Conservation (phyloP, 2,888 invertebrate genomes). For the Bursaphelenchus okinawaensis region DNA sequence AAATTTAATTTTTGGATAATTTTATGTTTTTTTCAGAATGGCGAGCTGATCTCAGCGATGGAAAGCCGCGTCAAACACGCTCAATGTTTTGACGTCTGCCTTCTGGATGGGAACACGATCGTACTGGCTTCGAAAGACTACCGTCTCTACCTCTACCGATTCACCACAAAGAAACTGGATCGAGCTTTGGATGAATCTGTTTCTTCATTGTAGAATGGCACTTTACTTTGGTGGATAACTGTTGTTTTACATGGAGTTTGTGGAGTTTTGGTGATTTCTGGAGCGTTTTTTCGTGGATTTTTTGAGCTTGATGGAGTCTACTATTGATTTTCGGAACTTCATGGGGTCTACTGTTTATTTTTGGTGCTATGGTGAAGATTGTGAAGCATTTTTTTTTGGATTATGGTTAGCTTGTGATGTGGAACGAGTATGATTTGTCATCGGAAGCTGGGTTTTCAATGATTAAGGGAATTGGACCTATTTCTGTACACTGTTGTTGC, state of each 20-base stretch:
- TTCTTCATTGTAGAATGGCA: neutral
- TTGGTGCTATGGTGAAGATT: no score
- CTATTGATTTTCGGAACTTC: neutral
- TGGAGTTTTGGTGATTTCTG: neutral
- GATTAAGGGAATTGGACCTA: no score
- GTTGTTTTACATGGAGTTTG: neutral
- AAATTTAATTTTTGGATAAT: neutral
- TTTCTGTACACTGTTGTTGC: no score
- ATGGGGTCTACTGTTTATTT: neutral
- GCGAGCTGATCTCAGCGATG: constrained; percentile 89
- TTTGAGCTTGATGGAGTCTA: neutral
- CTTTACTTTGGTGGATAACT: neutral
- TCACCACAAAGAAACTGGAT: constrained; percentile 62
- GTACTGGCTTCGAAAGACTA: constrained; percentile 98
- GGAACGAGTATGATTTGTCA: no score
- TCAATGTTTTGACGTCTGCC: constrained; percentile 96
- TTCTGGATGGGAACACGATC: constrained; percentile 97
- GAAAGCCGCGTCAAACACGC: constrained; percentile 97
- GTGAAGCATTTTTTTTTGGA: no score
- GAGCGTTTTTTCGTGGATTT: neutral
- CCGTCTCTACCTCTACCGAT: constrained; percentile 95
- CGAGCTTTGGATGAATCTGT: neutral
- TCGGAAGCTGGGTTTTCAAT: no score
- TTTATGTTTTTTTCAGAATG: constrained; percentile 67
- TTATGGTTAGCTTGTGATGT: no score